These are phyloP conservation scores for Falco biarmicus DNA, from an alignment of 2,797 vertebrate species.

Conservation along the genomic window DNA sequence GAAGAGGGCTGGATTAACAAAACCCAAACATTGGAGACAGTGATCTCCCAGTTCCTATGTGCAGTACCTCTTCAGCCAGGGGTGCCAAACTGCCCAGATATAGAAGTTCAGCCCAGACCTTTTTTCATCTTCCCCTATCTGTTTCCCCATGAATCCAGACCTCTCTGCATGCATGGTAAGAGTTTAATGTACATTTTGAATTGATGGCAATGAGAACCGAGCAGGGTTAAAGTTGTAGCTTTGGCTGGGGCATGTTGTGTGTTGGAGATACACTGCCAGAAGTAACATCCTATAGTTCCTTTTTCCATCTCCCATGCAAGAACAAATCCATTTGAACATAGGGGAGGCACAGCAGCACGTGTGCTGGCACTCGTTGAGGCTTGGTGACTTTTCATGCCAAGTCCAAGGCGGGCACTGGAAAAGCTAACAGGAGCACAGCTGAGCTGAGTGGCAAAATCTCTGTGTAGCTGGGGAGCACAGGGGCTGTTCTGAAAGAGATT, in stretches of 20 bases:
- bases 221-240: neutral
- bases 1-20: neutral
- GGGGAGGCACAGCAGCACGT: accelerated
- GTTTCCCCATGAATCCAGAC: neutral
- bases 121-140: neutral
- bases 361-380: neutral
- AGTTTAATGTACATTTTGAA: neutral
- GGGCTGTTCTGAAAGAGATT: neutral
- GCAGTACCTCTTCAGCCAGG: neutral
- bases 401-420: neutral
- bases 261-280: neutral
- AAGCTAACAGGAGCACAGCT: neutral
- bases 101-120: neutral
- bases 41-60: neutral
- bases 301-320: neutral
- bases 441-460: neutral
- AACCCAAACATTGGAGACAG: neutral
- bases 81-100: neutral
- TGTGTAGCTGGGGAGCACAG: neutral
- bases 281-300: neutral
- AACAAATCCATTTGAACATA: neutral
- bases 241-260: neutral
- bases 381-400: neutral
- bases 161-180: neutral
- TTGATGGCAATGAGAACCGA: neutral